phyloP scores from a whole-genome alignment of 2,113 vertebrate genomes.

The Sigmodon hispidus region DNA sequence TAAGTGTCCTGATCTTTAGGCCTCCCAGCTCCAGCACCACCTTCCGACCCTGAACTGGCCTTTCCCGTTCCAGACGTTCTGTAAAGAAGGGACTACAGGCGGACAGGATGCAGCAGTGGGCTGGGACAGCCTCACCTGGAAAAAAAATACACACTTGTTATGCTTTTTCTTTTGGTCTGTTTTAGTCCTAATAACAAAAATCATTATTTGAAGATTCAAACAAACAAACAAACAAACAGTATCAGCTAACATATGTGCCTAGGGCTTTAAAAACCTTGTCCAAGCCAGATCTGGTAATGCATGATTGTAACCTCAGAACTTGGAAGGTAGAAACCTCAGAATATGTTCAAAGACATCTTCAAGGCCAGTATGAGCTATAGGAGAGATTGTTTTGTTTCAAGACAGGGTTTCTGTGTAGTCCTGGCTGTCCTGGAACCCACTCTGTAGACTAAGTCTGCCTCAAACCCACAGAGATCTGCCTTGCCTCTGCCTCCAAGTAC shows the following conservation, averaged over 20 bases:
- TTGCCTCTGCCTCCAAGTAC: not conserved
- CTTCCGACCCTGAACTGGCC: slow-evolving; percentile 80
- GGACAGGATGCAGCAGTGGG: slow-evolving; percentile 91
- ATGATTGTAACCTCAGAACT: not conserved
- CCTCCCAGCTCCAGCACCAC: slow-evolving; percentile 86
- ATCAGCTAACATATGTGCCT: not conserved
- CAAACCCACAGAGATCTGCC: not conserved
- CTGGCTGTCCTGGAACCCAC: not conserved
- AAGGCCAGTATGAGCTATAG: not conserved
- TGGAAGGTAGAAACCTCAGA: not conserved
- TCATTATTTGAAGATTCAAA: slow-evolving; percentile 11
- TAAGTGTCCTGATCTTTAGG: slow-evolving; percentile 86
- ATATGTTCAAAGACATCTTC: not conserved
- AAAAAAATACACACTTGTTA: slow-evolving; percentile 35
- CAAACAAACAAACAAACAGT: not conserved
- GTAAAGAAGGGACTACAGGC: slow-evolving; percentile 92
- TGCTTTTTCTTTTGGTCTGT: not conserved
- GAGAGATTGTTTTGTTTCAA: not conserved
- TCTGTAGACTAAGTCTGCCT: not conserved
- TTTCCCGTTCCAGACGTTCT: slow-evolving; percentile 84
- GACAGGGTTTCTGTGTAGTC: not conserved
- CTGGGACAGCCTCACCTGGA: slow-evolving; percentile 89
- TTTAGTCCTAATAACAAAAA: slow-evolving; percentile 44
- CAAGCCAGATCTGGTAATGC: not conserved
- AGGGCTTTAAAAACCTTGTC: slow-evolving; percentile 8